Evolutionary conservation across 2,888 invertebrate genomes (phyloP).

Genomic region (Cheilosia impressa): DNA sequence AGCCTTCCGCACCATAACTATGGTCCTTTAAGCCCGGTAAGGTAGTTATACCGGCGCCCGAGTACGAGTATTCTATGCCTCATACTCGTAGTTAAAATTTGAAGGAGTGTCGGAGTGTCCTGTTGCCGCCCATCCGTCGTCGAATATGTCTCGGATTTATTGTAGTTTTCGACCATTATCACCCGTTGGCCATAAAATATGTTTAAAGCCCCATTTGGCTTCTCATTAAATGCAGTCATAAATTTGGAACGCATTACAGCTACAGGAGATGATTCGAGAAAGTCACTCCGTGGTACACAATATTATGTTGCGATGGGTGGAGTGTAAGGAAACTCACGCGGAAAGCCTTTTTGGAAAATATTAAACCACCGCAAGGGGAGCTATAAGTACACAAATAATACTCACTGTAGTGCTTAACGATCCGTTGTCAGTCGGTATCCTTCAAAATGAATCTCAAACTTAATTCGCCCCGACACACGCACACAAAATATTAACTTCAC

Average conservation of each 20-base stretch:
- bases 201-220: conserved; percentile 21
- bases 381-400: conserved; percentile 9
- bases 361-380: background rate
- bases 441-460: conserved; percentile 35
- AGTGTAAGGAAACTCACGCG: conserved; percentile 1
- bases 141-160: conserved; percentile 29
- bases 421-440: conserved; percentile 43
- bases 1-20: too few relatives aligned
- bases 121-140: background rate
- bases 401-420: conserved; percentile 10
- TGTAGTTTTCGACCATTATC: conserved; percentile 48
- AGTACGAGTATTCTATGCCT: background rate
- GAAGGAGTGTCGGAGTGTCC: conserved; percentile 21
- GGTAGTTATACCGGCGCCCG: background rate
- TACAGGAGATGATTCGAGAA: background rate
- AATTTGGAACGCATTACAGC: conserved; percentile 8
- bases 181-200: conserved; percentile 39
- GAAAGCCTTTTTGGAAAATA: background rate
- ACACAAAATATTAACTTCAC: conserved; percentile 14
- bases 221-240: conserved; percentile 17
- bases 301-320: background rate
- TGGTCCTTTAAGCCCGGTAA: background rate
- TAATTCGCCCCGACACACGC: conserved; percentile 4
- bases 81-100: conserved; percentile 38
- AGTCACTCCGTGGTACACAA: background rate